Evolutionary conservation across 1,140 invertebrate species (phyloP).

Genomic region (Adoxophyes honmai): DNA sequence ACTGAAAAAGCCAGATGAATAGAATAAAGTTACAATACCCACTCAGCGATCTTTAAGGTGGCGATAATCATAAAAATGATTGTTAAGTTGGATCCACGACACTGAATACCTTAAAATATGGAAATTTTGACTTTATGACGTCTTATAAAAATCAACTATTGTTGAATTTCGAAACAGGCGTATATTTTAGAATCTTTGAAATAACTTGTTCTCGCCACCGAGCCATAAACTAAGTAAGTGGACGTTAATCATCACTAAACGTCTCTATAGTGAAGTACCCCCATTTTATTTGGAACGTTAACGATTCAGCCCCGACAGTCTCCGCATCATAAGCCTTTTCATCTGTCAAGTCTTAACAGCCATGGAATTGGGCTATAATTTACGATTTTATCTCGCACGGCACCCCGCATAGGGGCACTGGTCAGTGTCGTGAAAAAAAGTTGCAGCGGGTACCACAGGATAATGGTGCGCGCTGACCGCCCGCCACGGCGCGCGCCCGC

Average conservation of each 20-base stretch:
- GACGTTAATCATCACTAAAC: conserved; percentile 54
- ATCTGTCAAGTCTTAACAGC: conserved; percentile 74
- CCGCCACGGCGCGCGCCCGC: conserved; percentile 38
- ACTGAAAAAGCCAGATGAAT: too few relatives aligned
- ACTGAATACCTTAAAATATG: not conserved
- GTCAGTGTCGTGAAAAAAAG: conserved; percentile 63
- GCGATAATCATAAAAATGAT: not conserved
- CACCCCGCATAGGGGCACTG: conserved; percentile 67
- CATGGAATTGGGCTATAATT: conserved; percentile 75
- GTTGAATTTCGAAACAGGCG: not conserved
- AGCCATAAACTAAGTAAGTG: conserved; percentile 25
- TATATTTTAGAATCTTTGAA: conserved; percentile 2
- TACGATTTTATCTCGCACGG: conserved; percentile 71
- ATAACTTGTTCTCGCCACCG: conserved; percentile 1
- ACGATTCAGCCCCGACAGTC: conserved; percentile 56
- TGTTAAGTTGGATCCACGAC: not conserved
- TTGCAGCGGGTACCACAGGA: conserved; percentile 39
- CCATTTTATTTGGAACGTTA: conserved; percentile 66
- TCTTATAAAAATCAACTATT: not conserved
- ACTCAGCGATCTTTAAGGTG: not conserved
- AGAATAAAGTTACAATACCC: too few relatives aligned
- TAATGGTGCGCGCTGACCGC: conserved; percentile 53
- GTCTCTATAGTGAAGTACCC: conserved; percentile 50
- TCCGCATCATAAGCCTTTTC: conserved; percentile 65
- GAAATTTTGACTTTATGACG: not conserved